phyloP scores from a whole-genome alignment of 2,797 vertebrate genomes.

The Diplodus sargus region DNA sequence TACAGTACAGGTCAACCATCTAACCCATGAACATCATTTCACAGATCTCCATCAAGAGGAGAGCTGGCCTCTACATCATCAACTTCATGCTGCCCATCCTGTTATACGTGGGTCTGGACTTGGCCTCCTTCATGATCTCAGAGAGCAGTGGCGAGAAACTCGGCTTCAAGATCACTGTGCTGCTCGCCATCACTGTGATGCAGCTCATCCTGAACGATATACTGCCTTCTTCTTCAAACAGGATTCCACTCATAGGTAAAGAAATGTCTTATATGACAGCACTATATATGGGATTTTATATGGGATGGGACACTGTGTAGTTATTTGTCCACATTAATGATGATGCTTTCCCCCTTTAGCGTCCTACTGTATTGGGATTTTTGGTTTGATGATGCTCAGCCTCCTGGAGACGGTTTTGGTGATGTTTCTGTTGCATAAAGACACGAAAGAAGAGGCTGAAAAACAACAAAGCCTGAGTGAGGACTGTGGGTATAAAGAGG shows the following conservation, averaged over 20 bases:
- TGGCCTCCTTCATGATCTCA: constrained; percentile 82
- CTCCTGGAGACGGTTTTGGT: too few species aligned
- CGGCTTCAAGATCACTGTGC: constrained; percentile 85
- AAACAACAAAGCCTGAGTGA: too few species aligned
- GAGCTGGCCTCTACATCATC: constrained; percentile 53
- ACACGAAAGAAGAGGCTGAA: too few species aligned
- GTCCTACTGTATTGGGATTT: too few species aligned
- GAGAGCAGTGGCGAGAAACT: constrained; percentile 82
- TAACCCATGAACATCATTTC: background rate
- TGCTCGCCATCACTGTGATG: constrained; percentile 85
- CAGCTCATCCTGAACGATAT: constrained; percentile 87
- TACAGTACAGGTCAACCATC: background rate
- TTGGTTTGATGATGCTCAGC: too few species aligned
- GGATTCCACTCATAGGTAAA: constrained; percentile 86
- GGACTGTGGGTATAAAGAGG: too few species aligned
- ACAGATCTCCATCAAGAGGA: constrained; percentile 66
- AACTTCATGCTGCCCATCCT: constrained; percentile 70
- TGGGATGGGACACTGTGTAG: too few species aligned
- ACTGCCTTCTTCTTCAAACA: constrained; percentile 83
- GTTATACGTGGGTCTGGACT: constrained; percentile 84
- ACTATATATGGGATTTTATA: too few species aligned
- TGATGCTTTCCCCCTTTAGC: too few species aligned
- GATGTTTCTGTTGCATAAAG: too few species aligned
- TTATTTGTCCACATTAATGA: too few species aligned
- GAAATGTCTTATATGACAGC: too few species aligned